These are phyloP conservation scores for Neotoma lepida DNA, from an alignment of 2,113 vertebrate genomes.

Conservation along the genomic window DNA sequence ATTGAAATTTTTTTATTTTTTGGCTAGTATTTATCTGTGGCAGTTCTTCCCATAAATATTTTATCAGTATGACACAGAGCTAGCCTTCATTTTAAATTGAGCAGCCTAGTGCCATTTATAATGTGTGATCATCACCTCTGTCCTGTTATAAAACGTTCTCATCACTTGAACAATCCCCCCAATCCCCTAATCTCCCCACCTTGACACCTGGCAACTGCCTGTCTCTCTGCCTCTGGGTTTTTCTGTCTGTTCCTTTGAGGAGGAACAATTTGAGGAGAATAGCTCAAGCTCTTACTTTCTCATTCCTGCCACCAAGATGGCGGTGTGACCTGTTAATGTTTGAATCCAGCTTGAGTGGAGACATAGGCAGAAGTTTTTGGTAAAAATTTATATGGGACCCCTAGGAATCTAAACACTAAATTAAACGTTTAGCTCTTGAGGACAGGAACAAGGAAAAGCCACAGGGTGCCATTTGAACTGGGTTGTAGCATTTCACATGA, in stretches of 20 bases:
- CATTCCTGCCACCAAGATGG: neutral
- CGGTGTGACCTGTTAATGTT: neutral
- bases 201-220: neutral
- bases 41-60: neutral
- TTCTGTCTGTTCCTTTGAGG: neutral
- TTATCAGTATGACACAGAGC: neutral
- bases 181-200: neutral
- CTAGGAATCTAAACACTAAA: neutral
- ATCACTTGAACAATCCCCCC: neutral
- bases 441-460: neutral
- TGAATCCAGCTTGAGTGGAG: neutral
- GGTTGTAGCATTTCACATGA: neutral
- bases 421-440: neutral
- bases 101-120: neutral
- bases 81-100: neutral
- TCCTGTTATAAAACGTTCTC: neutral
- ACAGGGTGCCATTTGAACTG: too few relatives aligned
- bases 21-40: neutral
- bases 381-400: neutral
- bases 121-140: neutral
- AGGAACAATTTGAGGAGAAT: neutral
- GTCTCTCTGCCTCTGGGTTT: neutral
- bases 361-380: neutral
- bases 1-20: neutral
- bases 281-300: neutral